Base-by-base conservation (phyloP, 2,888 invertebrate genomes). In the Bombylius major region DNA sequence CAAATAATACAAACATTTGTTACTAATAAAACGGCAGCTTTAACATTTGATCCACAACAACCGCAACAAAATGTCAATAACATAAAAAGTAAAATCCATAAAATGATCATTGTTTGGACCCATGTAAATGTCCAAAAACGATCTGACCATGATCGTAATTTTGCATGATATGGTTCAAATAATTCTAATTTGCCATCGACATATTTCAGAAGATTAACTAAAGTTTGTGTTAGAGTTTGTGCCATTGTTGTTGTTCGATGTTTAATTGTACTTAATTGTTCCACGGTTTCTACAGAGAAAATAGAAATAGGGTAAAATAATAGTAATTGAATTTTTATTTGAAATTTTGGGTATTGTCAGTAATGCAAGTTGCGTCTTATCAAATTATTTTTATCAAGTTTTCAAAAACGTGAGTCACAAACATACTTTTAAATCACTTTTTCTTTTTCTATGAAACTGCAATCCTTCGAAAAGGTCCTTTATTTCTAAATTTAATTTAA, bases 191-290 rank as follows among this genome's bases (percentile, higher is more conserved):
- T 67, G 47, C 68, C 65, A 53, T 69, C 68, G 50, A 73, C 64
- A 32, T 69, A 67, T 53, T 67, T 67, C 31, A 74, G 61, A 60
- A 73, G 54, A 5, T 65, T 66, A 50, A 68, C 69, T 32, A 74
- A 66, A 42, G 72, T 70, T 44, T 67, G 65, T 44, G 72, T 71
- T 47, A 75, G 60, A 64, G 68, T 65, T 62, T 72, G 70, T 23
- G 72, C 70, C 62, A 72, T 72, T 51, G 71, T 70, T 53, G 71
- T 70, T 5, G 72, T 70, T 56, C 69, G 67, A 61, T 72, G 69
- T 48, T 70, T 67, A 53, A 75, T 73, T 58, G 65, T 67, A 45
- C 72, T 69, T 65, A 73, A 60, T 61, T 73, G 72, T 53, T 72
- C 71, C 54, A 73, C 62, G n/a, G 71, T 73, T 60, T 71, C 73